Conservation (phyloP, 2,113 vertebrate species). For the Hippocampus guttulatus region DNA sequence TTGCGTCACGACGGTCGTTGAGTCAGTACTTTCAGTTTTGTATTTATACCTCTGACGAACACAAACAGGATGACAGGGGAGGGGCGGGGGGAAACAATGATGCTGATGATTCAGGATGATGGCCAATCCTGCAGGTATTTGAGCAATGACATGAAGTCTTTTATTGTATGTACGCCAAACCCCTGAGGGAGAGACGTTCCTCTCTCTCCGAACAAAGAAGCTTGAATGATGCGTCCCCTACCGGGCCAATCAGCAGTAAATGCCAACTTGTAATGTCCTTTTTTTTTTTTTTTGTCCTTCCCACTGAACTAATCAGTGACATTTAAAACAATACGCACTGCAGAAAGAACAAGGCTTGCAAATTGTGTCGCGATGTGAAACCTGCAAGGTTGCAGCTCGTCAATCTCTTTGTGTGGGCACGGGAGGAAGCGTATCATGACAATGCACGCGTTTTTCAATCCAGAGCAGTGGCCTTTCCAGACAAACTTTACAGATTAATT, state of each 20-base stretch:
- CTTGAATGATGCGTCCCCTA: slow-evolving; percentile 14
- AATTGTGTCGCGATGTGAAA: neutral
- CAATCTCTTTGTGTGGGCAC: neutral
- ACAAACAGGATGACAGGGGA: neutral
- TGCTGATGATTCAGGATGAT: neutral
- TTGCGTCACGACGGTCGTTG: too few relatives aligned
- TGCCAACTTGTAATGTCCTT: slow-evolving; percentile 19
- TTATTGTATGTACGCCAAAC: slow-evolving; percentile 1
- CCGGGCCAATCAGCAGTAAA: slow-evolving; percentile 38
- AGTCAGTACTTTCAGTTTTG: too few relatives aligned
- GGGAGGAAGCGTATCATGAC: neutral
- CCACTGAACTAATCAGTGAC: slow-evolving; percentile 8
- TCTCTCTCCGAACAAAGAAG: slow-evolving; percentile 27
- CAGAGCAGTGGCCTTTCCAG: neutral
- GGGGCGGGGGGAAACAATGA: neutral
- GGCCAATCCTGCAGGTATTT: neutral
- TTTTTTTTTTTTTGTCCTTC: neutral
- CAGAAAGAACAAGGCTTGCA: neutral
- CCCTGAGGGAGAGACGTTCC: neutral
- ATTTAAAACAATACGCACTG: slow-evolving; percentile 7
- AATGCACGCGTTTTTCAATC: neutral
- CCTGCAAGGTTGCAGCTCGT: neutral
- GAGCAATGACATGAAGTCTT: slow-evolving; percentile 2
- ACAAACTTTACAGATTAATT: neutral
- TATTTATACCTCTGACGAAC: neutral